phyloP scores from a whole-genome alignment of 2,888 invertebrate species.

The Agrotis segetum region DNA sequence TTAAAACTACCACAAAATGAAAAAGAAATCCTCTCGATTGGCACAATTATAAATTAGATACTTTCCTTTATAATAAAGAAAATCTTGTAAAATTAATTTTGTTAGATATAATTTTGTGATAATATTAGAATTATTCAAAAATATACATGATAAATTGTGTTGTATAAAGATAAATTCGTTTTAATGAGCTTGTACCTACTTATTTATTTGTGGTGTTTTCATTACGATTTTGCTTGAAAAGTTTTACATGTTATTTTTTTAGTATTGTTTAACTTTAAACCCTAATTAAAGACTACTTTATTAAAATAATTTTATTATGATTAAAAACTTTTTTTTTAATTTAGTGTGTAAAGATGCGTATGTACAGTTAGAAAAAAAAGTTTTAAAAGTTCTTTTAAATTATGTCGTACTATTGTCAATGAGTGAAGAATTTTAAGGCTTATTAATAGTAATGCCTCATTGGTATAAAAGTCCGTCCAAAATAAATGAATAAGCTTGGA shows the following conservation, averaged over 20 bases:
- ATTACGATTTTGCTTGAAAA: constrained; percentile 7
- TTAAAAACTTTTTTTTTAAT: too few relatives aligned
- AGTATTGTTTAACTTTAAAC: constrained; percentile 28
- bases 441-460: too few relatives aligned
- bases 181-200: constrained; percentile 7
- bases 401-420: neutral
- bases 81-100: neutral
- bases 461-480: neutral
- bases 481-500: neutral
- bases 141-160: neutral
- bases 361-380: neutral
- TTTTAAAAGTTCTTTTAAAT: neutral
- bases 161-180: constrained; percentile 25
- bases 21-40: neutral
- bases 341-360: neutral
- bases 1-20: neutral
- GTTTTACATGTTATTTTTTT: constrained; percentile 21
- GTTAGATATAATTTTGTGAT: neutral
- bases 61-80: neutral
- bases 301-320: too few relatives aligned
- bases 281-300: constrained; percentile 9
- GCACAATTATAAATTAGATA: too few relatives aligned
- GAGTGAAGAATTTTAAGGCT: neutral
- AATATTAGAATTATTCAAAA: constrained; percentile 4
- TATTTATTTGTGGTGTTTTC: constrained; percentile 14